Evolutionary conservation across 1,140 invertebrate species (phyloP).

Genomic region (Samia ricini): DNA sequence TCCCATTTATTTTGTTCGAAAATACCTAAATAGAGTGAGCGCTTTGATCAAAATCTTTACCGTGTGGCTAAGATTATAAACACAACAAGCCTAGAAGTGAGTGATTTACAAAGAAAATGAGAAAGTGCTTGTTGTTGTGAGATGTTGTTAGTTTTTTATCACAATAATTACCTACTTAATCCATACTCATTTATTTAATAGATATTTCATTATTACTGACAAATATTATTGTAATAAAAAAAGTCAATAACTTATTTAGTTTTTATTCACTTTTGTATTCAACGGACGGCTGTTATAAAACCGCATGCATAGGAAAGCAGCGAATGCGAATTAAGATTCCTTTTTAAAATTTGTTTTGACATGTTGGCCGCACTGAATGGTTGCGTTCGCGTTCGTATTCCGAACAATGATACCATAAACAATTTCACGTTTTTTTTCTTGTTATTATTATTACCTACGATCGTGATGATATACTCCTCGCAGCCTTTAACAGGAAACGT

Average conservation of each 20-base stretch:
- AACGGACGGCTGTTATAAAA: background rate
- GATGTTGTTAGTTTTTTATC: no score
- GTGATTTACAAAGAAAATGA: no score
- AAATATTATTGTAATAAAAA: no score
- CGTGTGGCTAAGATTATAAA: no score
- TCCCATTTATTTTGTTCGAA: no score
- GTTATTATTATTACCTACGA: slow-evolving; percentile 3
- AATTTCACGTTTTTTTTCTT: slow-evolving; percentile 49
- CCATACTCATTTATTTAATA: no score
- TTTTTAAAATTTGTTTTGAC: slow-evolving; percentile 56
- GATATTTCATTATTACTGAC: no score
- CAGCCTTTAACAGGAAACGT: slow-evolving; percentile 59
- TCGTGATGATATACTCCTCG: slow-evolving; percentile 58
- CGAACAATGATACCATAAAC: slow-evolving; percentile 66
- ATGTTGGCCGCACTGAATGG: slow-evolving; percentile 47
- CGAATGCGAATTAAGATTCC: background rate
- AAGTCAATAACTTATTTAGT: background rate
- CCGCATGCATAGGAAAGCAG: background rate
- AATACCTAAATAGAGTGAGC: no score
- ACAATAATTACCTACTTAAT: no score
- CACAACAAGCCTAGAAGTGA: no score
- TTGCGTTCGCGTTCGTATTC: slow-evolving; percentile 33
- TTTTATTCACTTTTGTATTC: background rate
- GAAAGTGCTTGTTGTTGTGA: no score
- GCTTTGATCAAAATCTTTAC: no score